Percentiles rank a stretch among this genome's conserved stretches.
These are phyloP conservation scores for Tapirus terrestris DNA, from an alignment of 2,113 vertebrate species.

Conservation along the genomic window DNA sequence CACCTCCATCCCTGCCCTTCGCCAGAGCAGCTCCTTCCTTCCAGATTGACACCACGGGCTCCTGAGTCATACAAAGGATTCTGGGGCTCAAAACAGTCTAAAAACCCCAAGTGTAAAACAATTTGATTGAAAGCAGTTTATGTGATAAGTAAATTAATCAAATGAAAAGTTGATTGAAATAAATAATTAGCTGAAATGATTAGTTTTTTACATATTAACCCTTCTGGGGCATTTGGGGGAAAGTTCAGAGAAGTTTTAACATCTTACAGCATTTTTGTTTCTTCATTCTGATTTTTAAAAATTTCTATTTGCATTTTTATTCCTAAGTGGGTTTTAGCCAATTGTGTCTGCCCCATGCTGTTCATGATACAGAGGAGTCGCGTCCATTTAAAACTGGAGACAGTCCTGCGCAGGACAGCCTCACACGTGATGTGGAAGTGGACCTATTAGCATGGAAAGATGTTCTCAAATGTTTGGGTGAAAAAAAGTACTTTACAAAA, in stretches of 20 bases:
- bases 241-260: neutral
- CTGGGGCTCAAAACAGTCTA: neutral
- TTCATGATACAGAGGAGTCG: neutral
- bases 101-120: neutral
- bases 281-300: neutral
- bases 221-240: neutral
- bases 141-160: neutral
- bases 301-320: constrained; percentile 16
- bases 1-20: neutral
- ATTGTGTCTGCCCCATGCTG: neutral
- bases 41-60: neutral
- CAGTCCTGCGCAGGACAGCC: neutral
- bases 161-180: neutral
- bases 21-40: neutral
- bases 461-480: neutral
- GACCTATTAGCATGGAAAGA: neutral
- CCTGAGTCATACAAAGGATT: neutral
- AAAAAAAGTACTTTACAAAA: neutral
- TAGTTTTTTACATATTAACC: neutral
- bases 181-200: neutral
- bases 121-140: neutral
- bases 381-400: neutral
- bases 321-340: neutral
- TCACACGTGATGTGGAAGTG: neutral
- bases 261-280: neutral